These are phyloP conservation scores for Tolmerus cingulatus DNA, from an alignment of 2,888 invertebrate genomes.

Conservation along the genomic window DNA sequence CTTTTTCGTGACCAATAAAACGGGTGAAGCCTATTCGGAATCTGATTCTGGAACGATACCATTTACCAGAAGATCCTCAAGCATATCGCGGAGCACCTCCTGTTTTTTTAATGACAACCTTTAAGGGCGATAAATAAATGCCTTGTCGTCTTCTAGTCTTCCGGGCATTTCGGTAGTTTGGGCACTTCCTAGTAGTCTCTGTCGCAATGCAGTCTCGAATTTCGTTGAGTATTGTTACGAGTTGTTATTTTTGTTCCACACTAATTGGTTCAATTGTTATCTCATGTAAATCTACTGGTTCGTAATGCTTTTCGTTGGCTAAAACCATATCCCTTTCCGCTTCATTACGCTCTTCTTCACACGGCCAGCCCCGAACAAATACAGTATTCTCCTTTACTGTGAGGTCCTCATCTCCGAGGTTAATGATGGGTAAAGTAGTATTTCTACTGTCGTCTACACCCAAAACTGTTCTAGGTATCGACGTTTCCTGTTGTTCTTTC, in stretches of 20 bases:
- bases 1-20: neutral
- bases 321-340: neutral
- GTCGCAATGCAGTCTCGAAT: neutral
- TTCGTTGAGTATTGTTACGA: neutral
- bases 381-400: neutral
- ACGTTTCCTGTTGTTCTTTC: conserved; percentile 37
- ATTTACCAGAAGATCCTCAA: neutral
- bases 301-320: neutral
- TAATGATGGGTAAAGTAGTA: neutral
- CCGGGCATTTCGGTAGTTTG: neutral
- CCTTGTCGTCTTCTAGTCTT: neutral
- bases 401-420: conserved; percentile 18
- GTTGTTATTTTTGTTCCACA: neutral
- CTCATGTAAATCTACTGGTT: neutral
- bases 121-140: neutral
- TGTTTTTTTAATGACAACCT: neutral
- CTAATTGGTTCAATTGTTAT: neutral
- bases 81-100: neutral
- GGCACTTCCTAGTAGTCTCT: neutral
- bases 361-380: conserved; percentile 25
- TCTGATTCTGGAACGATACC: neutral
- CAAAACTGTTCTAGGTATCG: conserved; percentile 34
- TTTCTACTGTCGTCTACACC: neutral
- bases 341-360: neutral
- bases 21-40: neutral